Percentiles rank a stretch among this genome's conserved stretches.
Conservation (phyloP, 2,888 invertebrate genomes). For the Pecten maximus region DNA sequence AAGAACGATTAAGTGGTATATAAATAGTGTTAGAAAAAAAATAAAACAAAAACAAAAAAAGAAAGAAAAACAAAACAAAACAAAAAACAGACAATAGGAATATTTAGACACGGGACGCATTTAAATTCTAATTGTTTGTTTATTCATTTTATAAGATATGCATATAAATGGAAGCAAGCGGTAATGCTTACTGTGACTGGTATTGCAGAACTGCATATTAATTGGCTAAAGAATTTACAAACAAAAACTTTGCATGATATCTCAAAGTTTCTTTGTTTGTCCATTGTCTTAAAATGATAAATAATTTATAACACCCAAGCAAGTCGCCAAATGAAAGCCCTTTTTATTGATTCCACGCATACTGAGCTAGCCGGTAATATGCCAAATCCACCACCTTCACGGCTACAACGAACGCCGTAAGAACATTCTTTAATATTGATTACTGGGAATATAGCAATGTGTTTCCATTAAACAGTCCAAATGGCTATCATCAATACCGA, state of each 20-base stretch:
- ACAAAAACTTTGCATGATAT: conserved; percentile 2
- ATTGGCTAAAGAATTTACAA: neutral
- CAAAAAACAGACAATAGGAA: too few species aligned
- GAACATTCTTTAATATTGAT: conserved; percentile 10
- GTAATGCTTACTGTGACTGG: neutral
- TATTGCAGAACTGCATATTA: neutral
- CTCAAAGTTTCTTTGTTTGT: conserved; percentile 20
- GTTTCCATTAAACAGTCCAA: conserved; percentile 21
- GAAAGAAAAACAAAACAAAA: too few species aligned
- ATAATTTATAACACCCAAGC: neutral
- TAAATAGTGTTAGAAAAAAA: too few species aligned
- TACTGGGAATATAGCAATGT: neutral
- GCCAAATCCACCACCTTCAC: neutral
- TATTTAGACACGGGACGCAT: too few species aligned
- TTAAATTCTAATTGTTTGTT: too few species aligned
- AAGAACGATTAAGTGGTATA: too few species aligned
- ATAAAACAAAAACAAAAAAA: too few species aligned
- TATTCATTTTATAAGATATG: too few species aligned
- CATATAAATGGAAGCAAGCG: neutral
- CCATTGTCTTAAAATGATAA: neutral
- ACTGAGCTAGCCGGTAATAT: neutral
- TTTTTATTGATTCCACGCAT: neutral
- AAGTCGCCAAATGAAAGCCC: conserved; percentile 13
- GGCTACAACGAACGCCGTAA: neutral
- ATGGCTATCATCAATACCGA: neutral